Conservation (phyloP, 1,140 invertebrate genomes). For the Popillia japonica region DNA sequence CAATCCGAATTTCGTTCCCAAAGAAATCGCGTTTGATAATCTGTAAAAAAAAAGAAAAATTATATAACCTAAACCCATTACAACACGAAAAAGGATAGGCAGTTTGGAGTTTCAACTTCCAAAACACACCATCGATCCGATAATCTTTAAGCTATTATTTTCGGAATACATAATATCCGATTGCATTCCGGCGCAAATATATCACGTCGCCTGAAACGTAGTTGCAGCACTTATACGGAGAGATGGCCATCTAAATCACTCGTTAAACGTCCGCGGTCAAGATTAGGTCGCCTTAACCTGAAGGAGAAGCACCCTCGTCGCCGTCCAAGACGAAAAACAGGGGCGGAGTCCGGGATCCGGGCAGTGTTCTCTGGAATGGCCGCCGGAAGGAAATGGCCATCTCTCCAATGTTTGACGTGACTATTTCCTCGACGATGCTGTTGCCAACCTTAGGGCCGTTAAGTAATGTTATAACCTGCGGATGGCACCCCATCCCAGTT, state of each 20-base stretch:
- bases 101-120: not conserved
- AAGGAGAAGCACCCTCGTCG: not conserved
- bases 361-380: constrained; percentile 17
- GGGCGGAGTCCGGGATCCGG: not conserved
- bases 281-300: constrained; percentile 13
- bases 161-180: not conserved
- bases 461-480: constrained; percentile 32
- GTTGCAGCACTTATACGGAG: not conserved
- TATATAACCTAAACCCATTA: too few relatives aligned
- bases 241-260: not conserved
- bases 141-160: too few relatives aligned
- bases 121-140: not conserved
- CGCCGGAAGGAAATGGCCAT: constrained; percentile 25
- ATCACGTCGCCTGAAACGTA: not conserved
- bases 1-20: constrained; percentile 66
- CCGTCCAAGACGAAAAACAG: not conserved
- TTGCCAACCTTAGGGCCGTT: constrained; percentile 29
- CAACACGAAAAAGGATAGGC: too few relatives aligned
- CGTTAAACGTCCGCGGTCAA: not conserved
- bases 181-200: not conserved
- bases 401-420: constrained; percentile 8
- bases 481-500: not conserved
- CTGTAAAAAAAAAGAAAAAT: constrained; percentile 63
- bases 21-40: constrained; percentile 74
- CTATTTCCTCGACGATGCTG: constrained; percentile 18